phyloP scores from a whole-genome alignment of 1,140 invertebrate species.

The Akabosia matsudoensis region DNA sequence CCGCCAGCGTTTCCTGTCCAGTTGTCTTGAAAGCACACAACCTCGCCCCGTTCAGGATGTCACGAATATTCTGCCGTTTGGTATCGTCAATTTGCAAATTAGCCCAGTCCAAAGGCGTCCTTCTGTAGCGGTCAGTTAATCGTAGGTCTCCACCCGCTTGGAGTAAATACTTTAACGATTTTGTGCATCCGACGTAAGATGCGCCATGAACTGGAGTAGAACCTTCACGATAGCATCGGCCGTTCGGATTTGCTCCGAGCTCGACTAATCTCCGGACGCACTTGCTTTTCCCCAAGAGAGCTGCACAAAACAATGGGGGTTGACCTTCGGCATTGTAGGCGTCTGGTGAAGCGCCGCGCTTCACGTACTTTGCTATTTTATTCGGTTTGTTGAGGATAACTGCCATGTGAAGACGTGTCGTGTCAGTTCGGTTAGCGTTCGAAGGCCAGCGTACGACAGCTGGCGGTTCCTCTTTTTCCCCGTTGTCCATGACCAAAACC shows the following conservation, averaged over 20 bases:
- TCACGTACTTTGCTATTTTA: background rate
- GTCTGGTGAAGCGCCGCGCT: conserved; percentile 51
- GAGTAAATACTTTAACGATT: conserved; percentile 50
- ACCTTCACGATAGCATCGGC: conserved; percentile 48
- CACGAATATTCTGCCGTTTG: conserved; percentile 24
- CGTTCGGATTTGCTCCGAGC: conserved; percentile 54
- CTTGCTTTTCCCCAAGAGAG: conserved; percentile 49
- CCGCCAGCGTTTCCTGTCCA: conserved; percentile 29
- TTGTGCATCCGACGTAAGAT: conserved; percentile 50
- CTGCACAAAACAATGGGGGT: conserved; percentile 54
- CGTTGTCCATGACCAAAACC: too few relatives aligned
- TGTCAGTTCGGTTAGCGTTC: background rate
- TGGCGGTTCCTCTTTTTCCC: conserved; percentile 2
- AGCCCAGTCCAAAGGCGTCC: conserved; percentile 49
- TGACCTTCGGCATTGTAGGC: conserved; percentile 53
- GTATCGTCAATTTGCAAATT: conserved; percentile 45
- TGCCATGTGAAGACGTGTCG: background rate
- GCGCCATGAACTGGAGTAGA: conserved; percentile 54
- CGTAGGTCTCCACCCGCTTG: conserved; percentile 54
- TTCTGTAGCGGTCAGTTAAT: conserved; percentile 51
- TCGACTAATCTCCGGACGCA: conserved; percentile 50
- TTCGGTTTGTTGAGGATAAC: background rate
- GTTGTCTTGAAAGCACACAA: conserved; percentile 28
- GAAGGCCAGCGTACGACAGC: conserved; percentile 1
- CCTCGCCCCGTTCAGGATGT: conserved; percentile 38